phyloP scores from a whole-genome alignment of 2,797 vertebrate species.

The Sebastes minor region DNA sequence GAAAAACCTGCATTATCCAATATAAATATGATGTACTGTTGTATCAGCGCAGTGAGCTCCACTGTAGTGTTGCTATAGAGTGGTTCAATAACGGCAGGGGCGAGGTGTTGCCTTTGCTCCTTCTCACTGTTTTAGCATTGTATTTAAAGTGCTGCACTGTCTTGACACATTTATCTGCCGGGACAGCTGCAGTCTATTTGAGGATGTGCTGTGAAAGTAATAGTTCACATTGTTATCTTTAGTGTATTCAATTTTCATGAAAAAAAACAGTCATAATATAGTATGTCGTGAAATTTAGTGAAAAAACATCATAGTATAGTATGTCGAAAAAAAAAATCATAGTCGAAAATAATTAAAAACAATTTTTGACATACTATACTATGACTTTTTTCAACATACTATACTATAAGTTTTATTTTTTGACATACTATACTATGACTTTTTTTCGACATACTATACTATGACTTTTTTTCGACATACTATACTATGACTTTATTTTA shows the following conservation, averaged over 20 bases:
- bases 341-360: too few species aligned
- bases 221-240: not conserved
- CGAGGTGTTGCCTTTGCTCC: not conserved
- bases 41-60: not conserved
- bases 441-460: too few species aligned
- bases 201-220: slow-evolving; percentile 3
- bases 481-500: too few species aligned
- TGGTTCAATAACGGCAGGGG: not conserved
- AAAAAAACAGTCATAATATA: too few species aligned
- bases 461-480: too few species aligned
- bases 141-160: not conserved
- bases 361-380: too few species aligned
- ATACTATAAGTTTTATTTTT: too few species aligned
- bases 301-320: too few species aligned
- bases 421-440: too few species aligned
- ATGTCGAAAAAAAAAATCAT: too few species aligned
- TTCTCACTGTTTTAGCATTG: not conserved
- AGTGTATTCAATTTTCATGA: not conserved
- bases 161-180: not conserved
- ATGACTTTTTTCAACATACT: too few species aligned
- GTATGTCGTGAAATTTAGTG: too few species aligned
- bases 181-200: not conserved
- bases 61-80: not conserved
- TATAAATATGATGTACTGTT: not conserved
- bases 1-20: not conserved